These are phyloP conservation scores for Bombus huntii DNA, from an alignment of 1,140 invertebrate genomes.

Conservation along the genomic window DNA sequence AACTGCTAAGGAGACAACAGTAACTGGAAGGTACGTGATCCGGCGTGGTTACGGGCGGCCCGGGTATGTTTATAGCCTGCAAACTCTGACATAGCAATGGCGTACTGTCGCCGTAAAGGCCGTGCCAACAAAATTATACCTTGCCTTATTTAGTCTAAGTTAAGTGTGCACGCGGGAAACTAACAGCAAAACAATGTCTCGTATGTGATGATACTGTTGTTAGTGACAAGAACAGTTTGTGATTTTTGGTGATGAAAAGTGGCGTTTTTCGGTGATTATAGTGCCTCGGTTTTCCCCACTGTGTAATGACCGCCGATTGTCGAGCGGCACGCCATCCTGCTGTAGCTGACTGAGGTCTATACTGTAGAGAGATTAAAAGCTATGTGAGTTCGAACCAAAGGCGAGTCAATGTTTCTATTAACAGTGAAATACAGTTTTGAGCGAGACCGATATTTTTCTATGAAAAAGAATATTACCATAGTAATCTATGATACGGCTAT, in stretches of 20 bases:
- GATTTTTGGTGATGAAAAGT: conserved; percentile 48
- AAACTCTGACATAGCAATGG: conserved; percentile 79
- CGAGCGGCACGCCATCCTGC: conserved; percentile 73
- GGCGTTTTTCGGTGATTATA: conserved; percentile 50
- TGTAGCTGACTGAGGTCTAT: conserved; percentile 58
- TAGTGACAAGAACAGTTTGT: conserved; percentile 31
- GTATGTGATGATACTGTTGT: conserved; percentile 27
- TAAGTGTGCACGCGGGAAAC: conserved; percentile 33
- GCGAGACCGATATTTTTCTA: conserved; percentile 31
- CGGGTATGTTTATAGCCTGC: conserved; percentile 80
- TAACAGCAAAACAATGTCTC: conserved; percentile 5
- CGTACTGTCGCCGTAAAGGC: conserved; percentile 67
- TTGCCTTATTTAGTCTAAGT: conserved; percentile 41
- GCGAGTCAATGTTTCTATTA: conserved; percentile 44
- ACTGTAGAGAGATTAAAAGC: conserved; percentile 56
- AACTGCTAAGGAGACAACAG: conserved; percentile 67
- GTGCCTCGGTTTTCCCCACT: conserved; percentile 59
- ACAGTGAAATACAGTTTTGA: conserved; percentile 7
- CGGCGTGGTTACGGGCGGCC: conserved; percentile 45
- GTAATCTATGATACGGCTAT: conserved; percentile 24
- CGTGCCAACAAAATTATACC: conserved; percentile 53
- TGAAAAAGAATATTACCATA: conserved; percentile 2
- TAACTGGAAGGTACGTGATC: conserved; percentile 74
- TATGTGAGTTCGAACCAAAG: conserved; percentile 52
- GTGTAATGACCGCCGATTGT: conserved; percentile 68